These are phyloP conservation scores for Rhegmatorhina hoffmannsi DNA, from an alignment of 2,113 vertebrate genomes.

Conservation along the genomic window DNA sequence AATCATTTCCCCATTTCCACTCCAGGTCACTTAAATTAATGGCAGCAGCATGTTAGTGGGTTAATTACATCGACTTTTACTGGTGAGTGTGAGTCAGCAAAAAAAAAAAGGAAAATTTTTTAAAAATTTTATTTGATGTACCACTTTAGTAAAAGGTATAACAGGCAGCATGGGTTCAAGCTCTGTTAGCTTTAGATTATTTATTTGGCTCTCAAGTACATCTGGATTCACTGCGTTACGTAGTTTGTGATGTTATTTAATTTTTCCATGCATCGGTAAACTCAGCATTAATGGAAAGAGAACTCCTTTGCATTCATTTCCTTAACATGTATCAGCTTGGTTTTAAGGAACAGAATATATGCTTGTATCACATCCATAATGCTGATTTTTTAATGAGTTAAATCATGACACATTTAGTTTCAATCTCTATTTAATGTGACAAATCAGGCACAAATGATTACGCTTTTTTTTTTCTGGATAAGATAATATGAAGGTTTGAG, in stretches of 20 bases:
- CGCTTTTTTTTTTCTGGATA: conserved; percentile 77
- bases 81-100: conserved; percentile 45
- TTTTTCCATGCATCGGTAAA: conserved; percentile 43
- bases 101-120: conserved; percentile 14
- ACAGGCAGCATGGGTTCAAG: conserved; percentile 62
- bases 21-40: conserved; percentile 49
- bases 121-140: conserved; percentile 30
- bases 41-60: conserved; percentile 54
- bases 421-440: conserved; percentile 70
- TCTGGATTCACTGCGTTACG: conserved; percentile 51
- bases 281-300: conserved; percentile 17
- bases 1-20: conserved; percentile 35
- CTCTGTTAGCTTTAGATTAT: conserved; percentile 51
- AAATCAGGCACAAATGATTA: conserved; percentile 89
- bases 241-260: conserved; percentile 32
- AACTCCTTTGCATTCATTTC: conserved; percentile 26
- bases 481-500: conserved; percentile 81
- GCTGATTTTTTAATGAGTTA: conserved; percentile 54
- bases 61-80: conserved; percentile 47
- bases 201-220: conserved; percentile 60
- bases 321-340: background rate
- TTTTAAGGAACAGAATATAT: conserved; percentile 48
- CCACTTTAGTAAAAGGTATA: conserved; percentile 59
- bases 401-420: conserved; percentile 52
- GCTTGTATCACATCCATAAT: conserved; percentile 42